These are phyloP conservation scores for Chascanopsetta lugubris DNA, from an alignment of 2,113 vertebrate genomes.

Conservation along the genomic window DNA sequence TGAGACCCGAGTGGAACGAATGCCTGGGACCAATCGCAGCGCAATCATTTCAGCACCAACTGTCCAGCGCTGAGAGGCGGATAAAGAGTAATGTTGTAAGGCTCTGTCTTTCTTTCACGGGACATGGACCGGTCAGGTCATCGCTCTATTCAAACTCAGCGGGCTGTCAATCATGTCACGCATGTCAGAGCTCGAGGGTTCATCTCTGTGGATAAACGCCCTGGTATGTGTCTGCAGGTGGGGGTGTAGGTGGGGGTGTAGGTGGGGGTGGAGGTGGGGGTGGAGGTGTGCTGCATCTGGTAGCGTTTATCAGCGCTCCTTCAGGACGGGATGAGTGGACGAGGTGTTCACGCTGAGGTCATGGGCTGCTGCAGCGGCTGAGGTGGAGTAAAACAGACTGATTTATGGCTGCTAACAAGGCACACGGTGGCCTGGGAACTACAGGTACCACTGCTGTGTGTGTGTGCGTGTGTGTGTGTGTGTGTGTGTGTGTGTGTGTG, in stretches of 20 bases:
- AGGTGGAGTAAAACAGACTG: slow-evolving; percentile 47
- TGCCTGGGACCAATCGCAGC: slow-evolving; percentile 19
- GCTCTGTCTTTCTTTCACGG: slow-evolving; percentile 19
- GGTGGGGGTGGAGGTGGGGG: slow-evolving; percentile 9
- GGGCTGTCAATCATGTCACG: slow-evolving; percentile 6
- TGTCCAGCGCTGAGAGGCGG: slow-evolving; percentile 18
- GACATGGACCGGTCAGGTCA: slow-evolving; percentile 4
- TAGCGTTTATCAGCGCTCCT: slow-evolving; percentile 68
- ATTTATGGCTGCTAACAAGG: slow-evolving; percentile 70
- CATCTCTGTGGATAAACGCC: slow-evolving; percentile 6
- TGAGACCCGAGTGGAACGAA: slow-evolving; percentile 37
- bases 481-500: slow-evolving; percentile 4
- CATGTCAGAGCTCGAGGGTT: neutral
- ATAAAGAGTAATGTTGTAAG: slow-evolving; percentile 7
- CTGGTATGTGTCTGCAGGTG: neutral
- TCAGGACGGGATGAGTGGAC: slow-evolving; percentile 64
- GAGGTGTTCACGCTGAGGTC: slow-evolving; percentile 65
- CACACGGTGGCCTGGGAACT: slow-evolving; percentile 46
- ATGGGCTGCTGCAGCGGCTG: slow-evolving; percentile 44
- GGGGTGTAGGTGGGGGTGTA: neutral
- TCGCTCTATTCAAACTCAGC: slow-evolving; percentile 40
- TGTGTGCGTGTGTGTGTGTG: slow-evolving; percentile 19
- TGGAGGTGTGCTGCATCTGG: slow-evolving; percentile 70
- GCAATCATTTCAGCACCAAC: slow-evolving; percentile 34
- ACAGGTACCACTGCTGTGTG: slow-evolving; percentile 3